Conservation (phyloP, 2,797 vertebrate species). For the Poecile montanus region DNA sequence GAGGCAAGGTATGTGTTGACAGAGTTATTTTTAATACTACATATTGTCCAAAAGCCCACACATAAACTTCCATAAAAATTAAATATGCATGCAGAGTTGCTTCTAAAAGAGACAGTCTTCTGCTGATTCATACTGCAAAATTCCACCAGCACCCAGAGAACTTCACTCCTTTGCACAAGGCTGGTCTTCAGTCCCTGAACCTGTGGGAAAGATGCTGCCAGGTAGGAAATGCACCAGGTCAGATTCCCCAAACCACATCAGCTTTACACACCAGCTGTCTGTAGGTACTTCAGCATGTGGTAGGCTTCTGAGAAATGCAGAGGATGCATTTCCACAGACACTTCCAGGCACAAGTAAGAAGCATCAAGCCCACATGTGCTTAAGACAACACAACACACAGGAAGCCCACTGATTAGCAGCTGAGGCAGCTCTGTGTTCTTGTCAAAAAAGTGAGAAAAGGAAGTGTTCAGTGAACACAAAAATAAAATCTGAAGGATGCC, state of each 20-base stretch:
- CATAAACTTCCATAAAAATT: background rate
- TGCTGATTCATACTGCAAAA: background rate
- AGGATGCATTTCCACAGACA: background rate
- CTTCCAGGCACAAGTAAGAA: background rate
- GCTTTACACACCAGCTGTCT: background rate
- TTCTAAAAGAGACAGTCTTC: background rate
- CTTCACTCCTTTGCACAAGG: background rate
- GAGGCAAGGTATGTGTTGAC: background rate
- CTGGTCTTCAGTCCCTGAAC: rapidly evolving
- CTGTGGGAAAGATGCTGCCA: background rate
- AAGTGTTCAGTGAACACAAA: background rate
- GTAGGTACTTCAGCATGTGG: background rate
- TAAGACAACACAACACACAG: background rate
- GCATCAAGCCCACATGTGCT: background rate
- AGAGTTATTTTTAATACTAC: background rate
- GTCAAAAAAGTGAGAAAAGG: background rate
- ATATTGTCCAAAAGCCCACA: background rate
- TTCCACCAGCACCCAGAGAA: background rate
- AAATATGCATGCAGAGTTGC: rapidly evolving
- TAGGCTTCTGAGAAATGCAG: background rate
- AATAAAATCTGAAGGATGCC: background rate
- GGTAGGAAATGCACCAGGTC: rapidly evolving
- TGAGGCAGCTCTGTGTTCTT: background rate
- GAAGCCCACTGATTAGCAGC: background rate
- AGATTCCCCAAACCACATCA: background rate